A percentile compares a stretch with the other conserved stretches of the same genome.
These are phyloP conservation scores for Hypsibius dujardini DNA, from an alignment of 1,140 invertebrate species.

Conservation along the genomic window DNA sequence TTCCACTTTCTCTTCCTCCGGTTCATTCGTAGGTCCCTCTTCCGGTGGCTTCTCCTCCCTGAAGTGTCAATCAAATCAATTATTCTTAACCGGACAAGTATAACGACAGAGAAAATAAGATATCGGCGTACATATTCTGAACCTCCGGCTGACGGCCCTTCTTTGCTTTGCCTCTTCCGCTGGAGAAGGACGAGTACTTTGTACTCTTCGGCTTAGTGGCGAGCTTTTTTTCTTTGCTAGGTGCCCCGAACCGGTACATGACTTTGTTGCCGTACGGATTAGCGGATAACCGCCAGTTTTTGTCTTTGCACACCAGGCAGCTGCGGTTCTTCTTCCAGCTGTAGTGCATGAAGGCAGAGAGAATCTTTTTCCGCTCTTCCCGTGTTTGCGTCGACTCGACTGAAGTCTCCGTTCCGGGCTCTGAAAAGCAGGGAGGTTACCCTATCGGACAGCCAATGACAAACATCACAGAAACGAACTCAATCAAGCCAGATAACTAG, in stretches of 20 bases:
- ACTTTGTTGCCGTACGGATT: not conserved
- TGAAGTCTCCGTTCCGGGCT: too few species aligned
- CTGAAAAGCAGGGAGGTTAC: too few species aligned
- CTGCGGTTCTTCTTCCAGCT: not conserved
- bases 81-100: constrained; percentile 18
- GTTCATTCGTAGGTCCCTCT: too few species aligned
- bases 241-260: not conserved
- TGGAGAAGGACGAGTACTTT: not conserved
- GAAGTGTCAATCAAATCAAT: too few species aligned
- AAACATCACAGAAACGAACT: too few species aligned
- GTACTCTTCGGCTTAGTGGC: not conserved
- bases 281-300: not conserved
- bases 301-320: constrained; percentile 4
- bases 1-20: too few species aligned
- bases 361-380: not conserved
- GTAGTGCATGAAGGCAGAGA: not conserved
- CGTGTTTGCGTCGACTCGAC: not conserved
- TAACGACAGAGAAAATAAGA: constrained; percentile 24
- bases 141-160: constrained; percentile 18
- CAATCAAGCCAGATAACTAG: too few species aligned
- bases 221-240: not conserved
- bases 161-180: constrained; percentile 6
- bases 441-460: too few species aligned
- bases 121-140: constrained; percentile 22
- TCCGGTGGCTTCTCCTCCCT: too few species aligned